These are phyloP conservation scores for Leucoma salicis DNA, from an alignment of 2,888 invertebrate species.

Conservation along the genomic window DNA sequence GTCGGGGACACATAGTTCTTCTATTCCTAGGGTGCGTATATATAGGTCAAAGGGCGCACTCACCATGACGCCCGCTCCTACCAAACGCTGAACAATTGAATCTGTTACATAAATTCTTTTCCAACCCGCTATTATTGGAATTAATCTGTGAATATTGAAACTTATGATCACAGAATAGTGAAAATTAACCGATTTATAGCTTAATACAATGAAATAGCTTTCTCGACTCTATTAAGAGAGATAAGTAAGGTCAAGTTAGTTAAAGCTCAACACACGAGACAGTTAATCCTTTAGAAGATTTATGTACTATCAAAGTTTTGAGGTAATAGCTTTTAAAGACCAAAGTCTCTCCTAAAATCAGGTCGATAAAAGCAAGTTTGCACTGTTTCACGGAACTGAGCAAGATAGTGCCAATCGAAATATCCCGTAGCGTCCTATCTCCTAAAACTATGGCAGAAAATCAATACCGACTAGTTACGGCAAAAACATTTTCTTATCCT, in stretches of 20 bases:
- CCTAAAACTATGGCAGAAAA: conserved; percentile 25
- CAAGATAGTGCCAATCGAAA: conserved; percentile 28
- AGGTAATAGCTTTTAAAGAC: conserved; percentile 35
- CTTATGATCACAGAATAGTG: too few species aligned
- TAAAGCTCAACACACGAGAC: neutral
- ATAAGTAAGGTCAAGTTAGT: neutral
- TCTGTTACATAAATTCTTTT: conserved; percentile 55
- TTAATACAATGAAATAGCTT: too few species aligned
- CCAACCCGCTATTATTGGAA: conserved; percentile 36
- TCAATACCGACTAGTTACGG: conserved; percentile 15
- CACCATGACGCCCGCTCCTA: conserved; percentile 60
- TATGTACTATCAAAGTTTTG: conserved; percentile 8
- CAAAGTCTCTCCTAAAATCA: conserved; percentile 53
- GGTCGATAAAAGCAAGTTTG: conserved; percentile 30
- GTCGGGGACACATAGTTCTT: conserved; percentile 26
- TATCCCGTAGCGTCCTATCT: conserved; percentile 28
- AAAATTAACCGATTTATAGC: neutral
- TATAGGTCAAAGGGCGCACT: conserved; percentile 62
- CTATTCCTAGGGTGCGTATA: conserved; percentile 15
- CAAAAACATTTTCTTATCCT: conserved; percentile 12
- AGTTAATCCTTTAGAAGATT: conserved; percentile 4
- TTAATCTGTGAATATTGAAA: conserved; percentile 12
- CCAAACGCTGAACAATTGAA: conserved; percentile 65
- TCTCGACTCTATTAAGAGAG: too few species aligned
- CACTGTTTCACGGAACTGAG: conserved; percentile 10